Percentiles rank a stretch among this genome's conserved stretches.
These are phyloP conservation scores for Tetragnatha versicolor DNA, from an alignment of 1,140 invertebrate species.

Conservation along the genomic window DNA sequence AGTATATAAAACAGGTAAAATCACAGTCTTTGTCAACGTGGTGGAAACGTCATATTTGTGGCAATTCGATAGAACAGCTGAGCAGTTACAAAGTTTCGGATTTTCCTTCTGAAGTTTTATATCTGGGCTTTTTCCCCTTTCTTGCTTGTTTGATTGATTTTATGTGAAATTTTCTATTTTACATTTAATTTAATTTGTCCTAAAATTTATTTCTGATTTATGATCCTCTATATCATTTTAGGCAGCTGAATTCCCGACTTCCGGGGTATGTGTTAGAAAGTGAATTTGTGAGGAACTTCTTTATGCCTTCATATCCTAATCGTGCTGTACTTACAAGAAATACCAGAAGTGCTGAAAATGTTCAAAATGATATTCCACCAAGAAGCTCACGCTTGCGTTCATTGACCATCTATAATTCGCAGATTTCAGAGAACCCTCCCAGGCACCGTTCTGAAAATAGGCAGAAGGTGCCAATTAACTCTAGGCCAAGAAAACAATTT, in stretches of 20 bases:
- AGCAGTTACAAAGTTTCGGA: too few species aligned
- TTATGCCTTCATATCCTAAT: slow-evolving; percentile 29
- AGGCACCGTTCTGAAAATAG: slow-evolving; percentile 31
- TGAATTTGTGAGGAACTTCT: slow-evolving; percentile 49
- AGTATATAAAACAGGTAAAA: too few species aligned
- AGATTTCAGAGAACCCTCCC: slow-evolving; percentile 43
- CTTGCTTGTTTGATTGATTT: too few species aligned
- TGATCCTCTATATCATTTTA: slow-evolving; percentile 20
- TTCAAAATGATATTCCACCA: not conserved
- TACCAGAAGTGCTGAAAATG: not conserved
- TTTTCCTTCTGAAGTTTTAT: too few species aligned
- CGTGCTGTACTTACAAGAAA: slow-evolving; percentile 12
- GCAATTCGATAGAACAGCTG: too few species aligned
- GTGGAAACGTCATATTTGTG: too few species aligned
- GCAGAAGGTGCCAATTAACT: not conserved
- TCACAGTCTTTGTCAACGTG: too few species aligned
- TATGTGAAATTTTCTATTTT: not conserved
- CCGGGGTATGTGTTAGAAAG: slow-evolving; percentile 36
- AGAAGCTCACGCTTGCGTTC: slow-evolving; percentile 41
- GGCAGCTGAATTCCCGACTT: slow-evolving; percentile 38
- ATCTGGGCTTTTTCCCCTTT: too few species aligned
- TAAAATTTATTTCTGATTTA: too few species aligned
- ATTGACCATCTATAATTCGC: slow-evolving; percentile 55
- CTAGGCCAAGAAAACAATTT: slow-evolving; percentile 10
- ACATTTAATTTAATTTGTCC: not conserved